Percentiles rank a stretch among this genome's conserved stretches.
phyloP scores from a whole-genome alignment of 2,113 vertebrate species.

The Semicossyphus pulcher region DNA sequence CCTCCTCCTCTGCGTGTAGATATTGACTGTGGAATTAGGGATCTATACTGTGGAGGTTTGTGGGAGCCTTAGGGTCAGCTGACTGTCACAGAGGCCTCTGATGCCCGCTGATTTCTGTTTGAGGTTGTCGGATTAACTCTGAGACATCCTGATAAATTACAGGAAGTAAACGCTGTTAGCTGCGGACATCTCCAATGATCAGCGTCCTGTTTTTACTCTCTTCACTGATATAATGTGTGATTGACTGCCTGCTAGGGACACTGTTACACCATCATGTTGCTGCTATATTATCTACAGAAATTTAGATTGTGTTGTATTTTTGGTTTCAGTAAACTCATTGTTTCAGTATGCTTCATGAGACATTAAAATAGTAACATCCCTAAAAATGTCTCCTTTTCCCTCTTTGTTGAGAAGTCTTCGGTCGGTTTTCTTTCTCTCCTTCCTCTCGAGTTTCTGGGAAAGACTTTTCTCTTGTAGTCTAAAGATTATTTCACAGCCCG shows the following conservation, averaged over 20 bases:
- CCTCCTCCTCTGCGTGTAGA: constrained; percentile 47
- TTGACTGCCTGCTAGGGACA: neutral
- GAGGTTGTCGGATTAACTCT: constrained; percentile 31
- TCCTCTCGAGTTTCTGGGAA: constrained; percentile 72
- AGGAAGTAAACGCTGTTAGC: constrained; percentile 73
- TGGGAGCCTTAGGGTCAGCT: constrained; percentile 83
- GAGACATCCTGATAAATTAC: constrained; percentile 51
- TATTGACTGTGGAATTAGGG: constrained; percentile 72
- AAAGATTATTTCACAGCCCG: constrained; percentile 87
- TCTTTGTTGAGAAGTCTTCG: neutral
- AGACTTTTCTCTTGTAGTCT: constrained; percentile 52
- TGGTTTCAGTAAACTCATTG: neutral
- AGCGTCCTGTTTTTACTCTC: constrained; percentile 42
- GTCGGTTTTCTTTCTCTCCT: constrained; percentile 26
- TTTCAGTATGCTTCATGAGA: too few relatives aligned
- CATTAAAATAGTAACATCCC: too few relatives aligned
- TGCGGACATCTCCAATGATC: constrained; percentile 37
- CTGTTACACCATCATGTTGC: neutral
- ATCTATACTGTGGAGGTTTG: constrained; percentile 73
- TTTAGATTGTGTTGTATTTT: neutral
- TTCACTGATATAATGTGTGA: neutral
- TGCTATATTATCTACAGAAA: neutral
- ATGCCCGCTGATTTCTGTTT: constrained; percentile 64
- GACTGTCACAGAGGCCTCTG: constrained; percentile 79
- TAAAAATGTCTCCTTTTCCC: too few relatives aligned